Conservation (phyloP, 2,113 vertebrate genomes). For the Aix galericulata region DNA sequence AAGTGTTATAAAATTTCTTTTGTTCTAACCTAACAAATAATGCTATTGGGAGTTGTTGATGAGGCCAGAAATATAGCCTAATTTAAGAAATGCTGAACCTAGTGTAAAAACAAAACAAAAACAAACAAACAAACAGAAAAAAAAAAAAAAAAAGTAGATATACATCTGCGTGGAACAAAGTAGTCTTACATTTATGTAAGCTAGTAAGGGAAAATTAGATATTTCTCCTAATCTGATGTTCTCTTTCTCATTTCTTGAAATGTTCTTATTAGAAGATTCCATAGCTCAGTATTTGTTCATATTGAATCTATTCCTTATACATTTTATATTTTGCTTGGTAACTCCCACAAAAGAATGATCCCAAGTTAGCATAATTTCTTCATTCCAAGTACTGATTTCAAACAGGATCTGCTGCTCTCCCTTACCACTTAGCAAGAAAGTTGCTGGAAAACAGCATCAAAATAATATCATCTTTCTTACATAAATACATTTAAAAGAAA, state of each 20-base stretch:
- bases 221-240: background rate
- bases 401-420: background rate
- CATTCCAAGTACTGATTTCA: background rate
- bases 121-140: background rate
- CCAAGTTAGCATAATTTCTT: background rate
- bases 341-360: background rate
- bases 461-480: background rate
- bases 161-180: background rate
- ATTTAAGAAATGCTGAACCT: background rate
- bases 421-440: background rate
- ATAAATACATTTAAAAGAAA: background rate
- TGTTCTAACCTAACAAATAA: background rate
- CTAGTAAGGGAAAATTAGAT: background rate
- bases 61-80: background rate
- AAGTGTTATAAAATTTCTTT: background rate
- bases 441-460: background rate
- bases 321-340: background rate
- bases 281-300: background rate
- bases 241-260: background rate
- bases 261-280: background rate
- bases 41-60: background rate
- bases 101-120: background rate
- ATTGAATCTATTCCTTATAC: background rate
- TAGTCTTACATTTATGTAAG: background rate
- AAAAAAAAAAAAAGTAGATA: background rate